These are phyloP conservation scores for Macrochelys suwanniensis DNA, from an alignment of 2,797 vertebrate species.

Conservation along the genomic window DNA sequence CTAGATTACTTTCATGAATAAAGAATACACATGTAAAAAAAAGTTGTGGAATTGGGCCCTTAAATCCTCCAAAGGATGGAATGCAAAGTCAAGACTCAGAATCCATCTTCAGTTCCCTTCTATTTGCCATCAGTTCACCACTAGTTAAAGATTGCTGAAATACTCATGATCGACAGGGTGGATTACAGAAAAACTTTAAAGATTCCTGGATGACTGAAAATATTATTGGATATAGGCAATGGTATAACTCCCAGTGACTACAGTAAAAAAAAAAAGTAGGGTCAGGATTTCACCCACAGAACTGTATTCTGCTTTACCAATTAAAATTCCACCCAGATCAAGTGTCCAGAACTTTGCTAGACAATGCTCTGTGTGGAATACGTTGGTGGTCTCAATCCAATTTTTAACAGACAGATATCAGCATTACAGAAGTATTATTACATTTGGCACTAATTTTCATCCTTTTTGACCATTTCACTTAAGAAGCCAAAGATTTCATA, in stretches of 20 bases:
- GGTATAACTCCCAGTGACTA: neutral
- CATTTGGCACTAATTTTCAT: neutral
- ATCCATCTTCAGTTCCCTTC: neutral
- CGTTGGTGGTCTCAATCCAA: neutral
- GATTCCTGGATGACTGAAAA: neutral
- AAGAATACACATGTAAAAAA: neutral
- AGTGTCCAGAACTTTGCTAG: fast-evolving
- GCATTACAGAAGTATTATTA: neutral
- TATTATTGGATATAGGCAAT: neutral
- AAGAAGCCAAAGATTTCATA: neutral
- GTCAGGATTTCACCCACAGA: neutral
- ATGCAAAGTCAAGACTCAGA: neutral
- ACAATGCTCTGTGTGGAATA: neutral
- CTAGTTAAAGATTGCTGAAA: neutral
- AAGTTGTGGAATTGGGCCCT: neutral
- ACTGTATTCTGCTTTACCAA: neutral
- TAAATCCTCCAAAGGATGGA: neutral
- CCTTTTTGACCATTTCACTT: neutral
- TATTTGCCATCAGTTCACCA: too few relatives aligned
- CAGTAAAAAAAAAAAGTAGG: neutral
- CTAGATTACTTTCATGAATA: neutral
- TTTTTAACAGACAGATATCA: neutral
- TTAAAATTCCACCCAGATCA: neutral
- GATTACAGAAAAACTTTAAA: neutral
- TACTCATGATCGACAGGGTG: neutral